Conservation (phyloP, 2,888 invertebrate genomes). For the Cerceris ruficornis region DNA sequence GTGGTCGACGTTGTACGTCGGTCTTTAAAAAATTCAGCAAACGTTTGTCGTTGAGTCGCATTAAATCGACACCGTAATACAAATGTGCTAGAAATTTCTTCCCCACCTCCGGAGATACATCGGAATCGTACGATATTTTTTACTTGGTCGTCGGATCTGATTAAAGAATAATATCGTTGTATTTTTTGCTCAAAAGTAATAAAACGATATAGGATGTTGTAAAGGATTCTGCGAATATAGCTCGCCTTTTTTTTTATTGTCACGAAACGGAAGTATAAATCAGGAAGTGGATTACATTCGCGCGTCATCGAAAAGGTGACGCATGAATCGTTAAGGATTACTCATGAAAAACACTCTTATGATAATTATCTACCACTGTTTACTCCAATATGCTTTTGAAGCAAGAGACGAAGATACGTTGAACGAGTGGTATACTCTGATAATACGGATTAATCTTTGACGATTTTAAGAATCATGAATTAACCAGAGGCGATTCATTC, state of each 20-base stretch:
- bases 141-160: background rate
- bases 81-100: background rate
- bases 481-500: background rate
- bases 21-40: conserved; percentile 45
- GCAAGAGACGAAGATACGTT: too few species aligned
- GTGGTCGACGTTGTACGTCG: conserved; percentile 34
- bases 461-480: too few species aligned
- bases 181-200: background rate
- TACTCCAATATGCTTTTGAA: background rate
- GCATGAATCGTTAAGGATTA: conserved; percentile 49
- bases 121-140: background rate
- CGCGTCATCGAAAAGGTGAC: conserved; percentile 42
- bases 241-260: background rate
- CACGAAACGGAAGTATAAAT: conserved; percentile 51
- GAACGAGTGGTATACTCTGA: too few species aligned
- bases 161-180: background rate
- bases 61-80: background rate
- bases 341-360: conserved; percentile 29
- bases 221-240: background rate
- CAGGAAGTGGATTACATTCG: conserved; percentile 44
- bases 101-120: background rate
- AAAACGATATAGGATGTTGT: background rate
- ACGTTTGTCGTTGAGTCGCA: conserved; percentile 12
- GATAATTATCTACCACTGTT: background rate
- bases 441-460: too few species aligned